A percentile compares a stretch with the other conserved stretches of the same genome.
Conservation (phyloP, 2,888 invertebrate genomes). For the Dolichopus griseipennis region DNA sequence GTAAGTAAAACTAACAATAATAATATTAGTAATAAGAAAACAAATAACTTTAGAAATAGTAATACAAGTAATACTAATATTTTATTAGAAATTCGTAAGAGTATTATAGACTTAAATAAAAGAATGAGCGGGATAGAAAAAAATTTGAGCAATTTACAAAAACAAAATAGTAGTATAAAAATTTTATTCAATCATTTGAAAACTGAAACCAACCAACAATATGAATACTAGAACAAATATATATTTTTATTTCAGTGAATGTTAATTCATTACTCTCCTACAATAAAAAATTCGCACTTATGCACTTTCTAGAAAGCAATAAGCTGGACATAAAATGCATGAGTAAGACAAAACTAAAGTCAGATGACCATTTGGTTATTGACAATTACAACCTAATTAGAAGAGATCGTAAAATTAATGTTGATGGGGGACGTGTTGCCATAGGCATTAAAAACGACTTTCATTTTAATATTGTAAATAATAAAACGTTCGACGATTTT, state of each 20-base stretch:
- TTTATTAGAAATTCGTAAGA: neutral
- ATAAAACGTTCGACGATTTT: constrained; percentile 1
- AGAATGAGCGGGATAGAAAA: neutral
- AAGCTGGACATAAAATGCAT: constrained; percentile 10
- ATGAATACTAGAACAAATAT: neutral
- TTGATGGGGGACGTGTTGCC: constrained; percentile 8
- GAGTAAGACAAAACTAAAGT: constrained; percentile 12
- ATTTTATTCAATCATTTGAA: neutral
- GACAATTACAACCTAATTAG: constrained; percentile 12
- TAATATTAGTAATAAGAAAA: neutral
- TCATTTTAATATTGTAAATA: neutral
- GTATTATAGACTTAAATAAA: neutral
- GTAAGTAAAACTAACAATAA: neutral
- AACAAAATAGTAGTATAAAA: neutral
- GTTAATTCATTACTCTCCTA: constrained; percentile 2
- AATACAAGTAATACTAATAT: no score
- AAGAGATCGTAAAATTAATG: neutral
- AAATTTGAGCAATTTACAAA: neutral
- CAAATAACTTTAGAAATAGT: no score
- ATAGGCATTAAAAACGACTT: constrained; percentile 5
- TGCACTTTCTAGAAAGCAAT: neutral
- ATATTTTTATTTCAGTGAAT: neutral
- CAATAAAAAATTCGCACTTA: neutral
- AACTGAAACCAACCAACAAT: neutral
- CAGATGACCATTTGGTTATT: neutral